Evolutionary conservation across 2,113 vertebrate species (phyloP).

Genomic region (Limanda limanda): DNA sequence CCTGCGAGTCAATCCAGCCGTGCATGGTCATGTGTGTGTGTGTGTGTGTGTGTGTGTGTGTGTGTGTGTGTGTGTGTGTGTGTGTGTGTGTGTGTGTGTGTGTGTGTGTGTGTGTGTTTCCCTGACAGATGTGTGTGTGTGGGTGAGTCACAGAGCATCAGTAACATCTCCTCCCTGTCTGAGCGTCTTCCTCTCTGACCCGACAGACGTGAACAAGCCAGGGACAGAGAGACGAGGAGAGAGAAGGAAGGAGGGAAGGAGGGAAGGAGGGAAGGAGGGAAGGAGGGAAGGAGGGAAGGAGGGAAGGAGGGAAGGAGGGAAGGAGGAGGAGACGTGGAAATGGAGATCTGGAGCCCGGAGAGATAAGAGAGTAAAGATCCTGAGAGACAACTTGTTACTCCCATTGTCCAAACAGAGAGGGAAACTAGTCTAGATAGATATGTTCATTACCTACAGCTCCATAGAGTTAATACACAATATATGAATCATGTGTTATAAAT

Average conservation of each 20-base stretch:
- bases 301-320: slow-evolving; percentile 35
- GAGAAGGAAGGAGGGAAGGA: slow-evolving; percentile 43
- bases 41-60: slow-evolving; percentile 16
- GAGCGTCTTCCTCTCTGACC: slow-evolving; percentile 74
- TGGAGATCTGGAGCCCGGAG: slow-evolving; percentile 72
- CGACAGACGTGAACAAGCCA: slow-evolving; percentile 64
- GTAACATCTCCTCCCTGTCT: slow-evolving; percentile 77
- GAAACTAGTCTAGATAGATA: slow-evolving; percentile 19
- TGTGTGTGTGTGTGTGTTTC: slow-evolving; percentile 9
- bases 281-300: slow-evolving; percentile 65
- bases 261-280: too few species aligned
- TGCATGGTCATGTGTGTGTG: slow-evolving; percentile 15
- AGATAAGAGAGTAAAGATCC: slow-evolving; percentile 81
- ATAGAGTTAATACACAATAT: too few species aligned
- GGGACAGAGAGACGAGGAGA: slow-evolving; percentile 70
- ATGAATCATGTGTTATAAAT: too few species aligned
- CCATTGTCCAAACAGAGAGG: slow-evolving; percentile 35
- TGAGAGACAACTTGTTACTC: slow-evolving; percentile 56
- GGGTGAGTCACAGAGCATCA: slow-evolving; percentile 76
- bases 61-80: slow-evolving; percentile 36
- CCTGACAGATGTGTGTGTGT: slow-evolving; percentile 30
- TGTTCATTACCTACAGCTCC: not conserved
- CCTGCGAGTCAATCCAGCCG: slow-evolving; percentile 18
- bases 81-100: slow-evolving; percentile 21
- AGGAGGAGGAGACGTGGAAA: slow-evolving; percentile 70